Conservation (phyloP, 2,113 vertebrate genomes). For the Gymnogyps californianus region DNA sequence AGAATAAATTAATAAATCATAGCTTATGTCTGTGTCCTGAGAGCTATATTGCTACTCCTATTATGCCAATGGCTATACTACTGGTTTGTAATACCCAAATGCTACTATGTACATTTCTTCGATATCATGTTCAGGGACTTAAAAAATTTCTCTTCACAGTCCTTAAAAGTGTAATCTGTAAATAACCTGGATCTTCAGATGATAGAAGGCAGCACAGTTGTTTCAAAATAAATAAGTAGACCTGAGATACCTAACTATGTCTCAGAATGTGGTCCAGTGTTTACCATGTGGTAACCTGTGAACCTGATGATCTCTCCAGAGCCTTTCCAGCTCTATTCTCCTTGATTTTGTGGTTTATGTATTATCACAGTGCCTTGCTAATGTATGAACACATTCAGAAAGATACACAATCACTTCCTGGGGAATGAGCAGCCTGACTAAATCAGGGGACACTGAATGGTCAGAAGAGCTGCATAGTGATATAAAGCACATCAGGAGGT, state of each 20-base stretch:
- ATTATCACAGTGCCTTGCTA: neutral
- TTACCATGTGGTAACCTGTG: neutral
- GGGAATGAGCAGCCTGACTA: neutral
- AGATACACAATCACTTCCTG: neutral
- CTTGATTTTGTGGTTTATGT: neutral
- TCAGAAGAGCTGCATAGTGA: neutral
- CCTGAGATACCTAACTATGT: neutral
- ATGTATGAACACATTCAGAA: neutral
- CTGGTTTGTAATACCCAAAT: neutral
- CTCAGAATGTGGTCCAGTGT: neutral
- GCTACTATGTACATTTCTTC: neutral
- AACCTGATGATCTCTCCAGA: neutral
- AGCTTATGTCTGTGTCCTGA: neutral
- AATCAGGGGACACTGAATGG: neutral
- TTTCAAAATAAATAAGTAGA: neutral
- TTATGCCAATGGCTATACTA: neutral
- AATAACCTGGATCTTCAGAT: neutral
- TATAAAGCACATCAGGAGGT: neutral
- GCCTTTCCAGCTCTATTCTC: neutral
- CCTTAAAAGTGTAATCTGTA: neutral
- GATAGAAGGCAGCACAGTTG: neutral
- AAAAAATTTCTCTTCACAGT: neutral
- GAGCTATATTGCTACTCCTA: neutral
- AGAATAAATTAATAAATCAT: neutral
- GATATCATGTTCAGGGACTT: neutral